These are phyloP conservation scores for Diorhabda sublineata DNA, from an alignment of 1,140 invertebrate genomes.

Conservation along the genomic window DNA sequence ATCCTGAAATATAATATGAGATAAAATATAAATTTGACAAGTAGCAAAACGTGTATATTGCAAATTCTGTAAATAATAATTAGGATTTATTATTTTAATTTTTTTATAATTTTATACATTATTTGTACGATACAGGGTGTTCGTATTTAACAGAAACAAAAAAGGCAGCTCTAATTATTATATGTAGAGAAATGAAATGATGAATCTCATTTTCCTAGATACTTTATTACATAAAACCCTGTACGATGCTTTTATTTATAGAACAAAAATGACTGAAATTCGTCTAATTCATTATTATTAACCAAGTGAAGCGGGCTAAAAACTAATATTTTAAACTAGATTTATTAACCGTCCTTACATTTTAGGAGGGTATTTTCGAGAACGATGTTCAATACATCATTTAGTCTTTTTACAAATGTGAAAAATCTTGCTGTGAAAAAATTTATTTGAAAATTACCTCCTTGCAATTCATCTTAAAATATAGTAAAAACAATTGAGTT, in stretches of 20 bases:
- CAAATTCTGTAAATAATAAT: conserved; percentile 25
- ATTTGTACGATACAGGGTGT: conserved; percentile 33
- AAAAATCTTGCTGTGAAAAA: no score
- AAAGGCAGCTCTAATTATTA: conserved; percentile 24
- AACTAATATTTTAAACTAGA: conserved; percentile 14
- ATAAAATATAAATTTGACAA: conserved; percentile 11
- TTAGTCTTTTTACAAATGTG: no score
- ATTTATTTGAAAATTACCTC: no score
- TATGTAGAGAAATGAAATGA: conserved; percentile 9
- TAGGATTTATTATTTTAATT: conserved; percentile 29
- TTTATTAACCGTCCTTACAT: conserved; percentile 21
- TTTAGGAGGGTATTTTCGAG: conserved; percentile 1
- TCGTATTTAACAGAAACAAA: conserved; percentile 12
- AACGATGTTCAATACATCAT: no score
- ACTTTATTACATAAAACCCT: conserved; percentile 8
- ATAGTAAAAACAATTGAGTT: no score
- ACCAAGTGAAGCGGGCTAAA: conserved; percentile 15
- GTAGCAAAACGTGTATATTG: conserved; percentile 23
- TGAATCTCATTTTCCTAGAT: conserved; percentile 6
- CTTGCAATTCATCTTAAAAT: no score
- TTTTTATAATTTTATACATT: conserved; percentile 35
- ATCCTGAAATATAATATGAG: conserved; percentile 18
- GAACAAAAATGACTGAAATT: conserved; percentile 19
- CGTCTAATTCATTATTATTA: conserved; percentile 13
- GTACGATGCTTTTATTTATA: conserved; percentile 19